These are phyloP conservation scores for Marasmarcha lunaedactyla DNA, from an alignment of 2,888 invertebrate species.

Conservation along the genomic window DNA sequence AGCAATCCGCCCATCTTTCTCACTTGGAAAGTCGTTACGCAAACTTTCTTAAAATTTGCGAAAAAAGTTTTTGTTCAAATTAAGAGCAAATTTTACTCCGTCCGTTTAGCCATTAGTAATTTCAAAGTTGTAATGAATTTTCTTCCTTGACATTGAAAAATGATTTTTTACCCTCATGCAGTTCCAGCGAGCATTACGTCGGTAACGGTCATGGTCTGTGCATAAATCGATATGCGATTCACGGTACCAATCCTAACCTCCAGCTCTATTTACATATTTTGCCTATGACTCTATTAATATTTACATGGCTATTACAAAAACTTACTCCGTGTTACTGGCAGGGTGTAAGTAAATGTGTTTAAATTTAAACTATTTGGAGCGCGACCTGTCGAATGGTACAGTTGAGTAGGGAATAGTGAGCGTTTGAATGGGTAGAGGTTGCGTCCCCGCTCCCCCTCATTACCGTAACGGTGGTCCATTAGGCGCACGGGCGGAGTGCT, in stretches of 20 bases:
- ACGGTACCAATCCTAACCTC: constrained; percentile 23
- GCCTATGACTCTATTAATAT: constrained; percentile 3
- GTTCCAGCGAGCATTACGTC: constrained; percentile 20
- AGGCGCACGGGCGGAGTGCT: constrained; percentile 64
- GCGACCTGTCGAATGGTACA: constrained; percentile 22
- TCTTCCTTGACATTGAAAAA: constrained; percentile 68
- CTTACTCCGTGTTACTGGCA: background rate
- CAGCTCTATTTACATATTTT: constrained; percentile 19
- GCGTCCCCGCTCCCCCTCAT: constrained; percentile 52
- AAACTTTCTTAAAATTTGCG: constrained; percentile 56
- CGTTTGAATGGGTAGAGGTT: constrained; percentile 25
- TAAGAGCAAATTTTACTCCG: constrained; percentile 67
- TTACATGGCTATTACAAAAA: constrained; percentile 1
- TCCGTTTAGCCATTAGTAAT: constrained; percentile 69
- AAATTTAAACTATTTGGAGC: background rate
- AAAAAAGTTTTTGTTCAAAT: constrained; percentile 66
- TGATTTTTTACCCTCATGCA: constrained; percentile 46
- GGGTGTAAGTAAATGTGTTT: background rate
- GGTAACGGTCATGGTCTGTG: constrained; percentile 29
- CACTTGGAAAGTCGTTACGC: constrained; percentile 59
- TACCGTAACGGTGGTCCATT: constrained; percentile 65
- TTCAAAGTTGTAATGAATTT: constrained; percentile 70
- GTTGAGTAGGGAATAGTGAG: constrained; percentile 28
- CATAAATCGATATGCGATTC: constrained; percentile 33
- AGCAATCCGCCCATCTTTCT: constrained; percentile 56